A percentile compares a stretch with the other conserved stretches of the same genome.
phyloP scores from a whole-genome alignment of 2,797 vertebrate genomes.

The Melanogrammus aeglefinus region DNA sequence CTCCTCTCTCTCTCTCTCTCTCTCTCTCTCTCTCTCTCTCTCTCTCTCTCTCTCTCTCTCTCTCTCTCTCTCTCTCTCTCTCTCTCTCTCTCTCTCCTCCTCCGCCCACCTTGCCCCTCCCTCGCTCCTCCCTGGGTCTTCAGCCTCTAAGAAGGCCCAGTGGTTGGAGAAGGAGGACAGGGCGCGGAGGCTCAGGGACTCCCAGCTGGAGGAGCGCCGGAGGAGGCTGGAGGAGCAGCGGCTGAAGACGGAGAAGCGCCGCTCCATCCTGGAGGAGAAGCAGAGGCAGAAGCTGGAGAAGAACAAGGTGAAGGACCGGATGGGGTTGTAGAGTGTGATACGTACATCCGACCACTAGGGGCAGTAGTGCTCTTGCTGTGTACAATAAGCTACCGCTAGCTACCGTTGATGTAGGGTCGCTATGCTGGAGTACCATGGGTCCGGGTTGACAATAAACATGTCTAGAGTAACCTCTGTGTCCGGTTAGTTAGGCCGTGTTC shows the following conservation, averaged over 20 bases:
- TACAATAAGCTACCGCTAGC: no score
- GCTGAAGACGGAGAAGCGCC: constrained; percentile 85
- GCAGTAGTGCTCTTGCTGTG: no score
- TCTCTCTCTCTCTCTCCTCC: neutral
- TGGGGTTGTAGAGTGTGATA: no score
- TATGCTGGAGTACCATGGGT: no score
- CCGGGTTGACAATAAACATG: no score
- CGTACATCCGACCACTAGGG: no score
- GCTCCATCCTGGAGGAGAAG: constrained; percentile 85
- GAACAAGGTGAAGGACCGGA: constrained; percentile 82
- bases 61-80: neutral
- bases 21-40: no score
- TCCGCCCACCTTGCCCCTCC: neutral
- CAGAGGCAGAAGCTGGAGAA: constrained; percentile 92
- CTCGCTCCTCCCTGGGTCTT: neutral
- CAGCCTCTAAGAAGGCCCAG: constrained; percentile 88
- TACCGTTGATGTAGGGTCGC: no score
- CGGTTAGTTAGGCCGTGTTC: no score
- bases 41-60: no score
- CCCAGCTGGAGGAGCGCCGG: constrained; percentile 88
- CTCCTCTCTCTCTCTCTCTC: no score
- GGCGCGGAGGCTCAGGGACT: constrained; percentile 85
- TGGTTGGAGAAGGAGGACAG: constrained; percentile 97
- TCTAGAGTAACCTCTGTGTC: no score
- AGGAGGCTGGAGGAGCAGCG: constrained; percentile 90